Evolutionary conservation across 2,113 vertebrate species (phyloP), one percentile per base, ranked within the genome.

Genomic region (Ciconia maguari): DNA sequence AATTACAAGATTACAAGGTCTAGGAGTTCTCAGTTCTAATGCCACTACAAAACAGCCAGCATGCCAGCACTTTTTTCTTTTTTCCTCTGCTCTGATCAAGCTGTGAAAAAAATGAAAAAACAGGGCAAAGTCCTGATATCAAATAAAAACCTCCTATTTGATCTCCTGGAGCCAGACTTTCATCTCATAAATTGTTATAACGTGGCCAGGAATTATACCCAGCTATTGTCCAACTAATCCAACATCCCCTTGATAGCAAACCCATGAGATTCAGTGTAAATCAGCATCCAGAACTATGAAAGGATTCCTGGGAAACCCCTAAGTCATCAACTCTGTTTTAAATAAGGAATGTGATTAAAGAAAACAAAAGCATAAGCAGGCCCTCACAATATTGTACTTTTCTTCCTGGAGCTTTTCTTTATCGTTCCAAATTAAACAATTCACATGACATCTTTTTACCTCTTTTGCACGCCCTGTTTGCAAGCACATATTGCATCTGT

Each of bases 21-120:
- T 70, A 22, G 14, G 25, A 75, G 25, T 58, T 93, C 64, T 90
- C 46, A 54, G 26, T 90, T 91, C 64, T 84, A 90, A 86, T 83
- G 79, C 21, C 46, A 75, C 68, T 75, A 42, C n/a, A 90, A 66
- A 93, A 48, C 25, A 75, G 26, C 11, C 60, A 92, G 32, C 85
- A 87, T 83, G n/a, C 26, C 46, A 74, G 25, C 21, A 65, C 10
- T 42, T 64, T 48, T 62, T 49, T 34, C 6, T 44, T 83, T 86
- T 66, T 70, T 30, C 4, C 26, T 84, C 22, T 65, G 13, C 44
- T 89, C 65, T 82, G 91, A 79, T 92, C 86, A 96, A 93, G 83
- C 81, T 94, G 86, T 89, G 91, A 77, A 84, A 94, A 90, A 72
- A 77, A 93, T 34, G 16, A 87, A 61, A 75, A 85, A 65, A 17